These are phyloP conservation scores for Temnopleurus reevesii DNA, from an alignment of 53 echinoderm and acorn worm species.

Conservation along the genomic window DNA sequence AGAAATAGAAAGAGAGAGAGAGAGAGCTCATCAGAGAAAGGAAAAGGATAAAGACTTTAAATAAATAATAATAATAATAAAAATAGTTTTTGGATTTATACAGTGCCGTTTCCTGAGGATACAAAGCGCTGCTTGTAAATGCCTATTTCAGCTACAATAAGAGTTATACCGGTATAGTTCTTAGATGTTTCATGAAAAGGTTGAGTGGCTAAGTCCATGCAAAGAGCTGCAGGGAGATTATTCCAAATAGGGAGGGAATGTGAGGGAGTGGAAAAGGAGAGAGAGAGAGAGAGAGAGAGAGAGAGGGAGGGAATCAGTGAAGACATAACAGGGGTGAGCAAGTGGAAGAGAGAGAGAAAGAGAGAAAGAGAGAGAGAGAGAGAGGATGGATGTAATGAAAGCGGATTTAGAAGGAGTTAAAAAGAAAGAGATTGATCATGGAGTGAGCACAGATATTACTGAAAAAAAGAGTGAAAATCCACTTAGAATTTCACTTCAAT, in stretches of 20 bases:
- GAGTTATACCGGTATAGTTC: no score
- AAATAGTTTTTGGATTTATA: no score
- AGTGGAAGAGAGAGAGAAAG: not conserved
- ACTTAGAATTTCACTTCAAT: no score
- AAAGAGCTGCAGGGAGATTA: not conserved
- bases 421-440: no score
- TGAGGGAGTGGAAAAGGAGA: not conserved
- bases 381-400: not conserved
- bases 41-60: not conserved
- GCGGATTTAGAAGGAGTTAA: no score
- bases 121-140: no score
- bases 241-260: not conserved
- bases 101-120: not conserved
- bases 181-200: no score
- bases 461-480: no score
- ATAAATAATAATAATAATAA: not conserved
- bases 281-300: not conserved
- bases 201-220: no score
- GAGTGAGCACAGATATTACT: no score
- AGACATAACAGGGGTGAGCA: not conserved
- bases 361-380: not conserved
- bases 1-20: not conserved
- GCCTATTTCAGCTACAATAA: no score
- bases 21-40: not conserved
- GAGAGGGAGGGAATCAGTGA: not conserved